Conservation (phyloP, 2,888 invertebrate species). For the Ormia ochracea region DNA sequence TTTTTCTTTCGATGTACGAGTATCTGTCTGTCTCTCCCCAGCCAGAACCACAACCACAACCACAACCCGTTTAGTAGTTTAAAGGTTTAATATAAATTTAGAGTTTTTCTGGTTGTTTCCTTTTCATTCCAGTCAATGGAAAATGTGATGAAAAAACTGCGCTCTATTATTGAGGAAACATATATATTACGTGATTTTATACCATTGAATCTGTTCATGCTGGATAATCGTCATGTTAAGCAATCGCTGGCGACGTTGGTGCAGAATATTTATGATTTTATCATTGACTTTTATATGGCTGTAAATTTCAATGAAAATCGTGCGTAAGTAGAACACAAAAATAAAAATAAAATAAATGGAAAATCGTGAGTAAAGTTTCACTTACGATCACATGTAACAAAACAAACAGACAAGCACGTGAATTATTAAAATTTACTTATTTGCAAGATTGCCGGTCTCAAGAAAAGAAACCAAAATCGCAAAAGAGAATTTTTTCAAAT, state of each 20-base stretch:
- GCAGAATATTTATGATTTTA: conserved; percentile 74
- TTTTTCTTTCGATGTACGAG: neutral
- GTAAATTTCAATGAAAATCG: conserved; percentile 83
- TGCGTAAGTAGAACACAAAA: conserved; percentile 78
- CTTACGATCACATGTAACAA: neutral
- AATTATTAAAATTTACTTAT: no score
- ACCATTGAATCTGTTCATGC: conserved; percentile 89
- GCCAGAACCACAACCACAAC: neutral
- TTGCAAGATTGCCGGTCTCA: no score
- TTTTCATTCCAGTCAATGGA: conserved; percentile 80
- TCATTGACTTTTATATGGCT: conserved; percentile 75
- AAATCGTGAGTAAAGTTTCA: neutral
- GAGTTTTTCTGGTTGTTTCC: neutral
- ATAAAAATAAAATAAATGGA: neutral
- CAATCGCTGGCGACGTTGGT: conserved; percentile 73
- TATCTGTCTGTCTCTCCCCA: neutral
- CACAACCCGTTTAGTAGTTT: neutral
- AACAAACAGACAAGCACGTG: no score
- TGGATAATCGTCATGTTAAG: conserved; percentile 80
- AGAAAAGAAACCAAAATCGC: no score
- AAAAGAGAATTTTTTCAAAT: no score
- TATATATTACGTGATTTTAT: conserved; percentile 85
- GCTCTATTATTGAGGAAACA: conserved; percentile 84
- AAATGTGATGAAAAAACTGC: conserved; percentile 84
- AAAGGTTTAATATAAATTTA: neutral